Evolutionary conservation across 2,113 vertebrate species (phyloP).

Genomic region (Tychaedon coryphoeus): DNA sequence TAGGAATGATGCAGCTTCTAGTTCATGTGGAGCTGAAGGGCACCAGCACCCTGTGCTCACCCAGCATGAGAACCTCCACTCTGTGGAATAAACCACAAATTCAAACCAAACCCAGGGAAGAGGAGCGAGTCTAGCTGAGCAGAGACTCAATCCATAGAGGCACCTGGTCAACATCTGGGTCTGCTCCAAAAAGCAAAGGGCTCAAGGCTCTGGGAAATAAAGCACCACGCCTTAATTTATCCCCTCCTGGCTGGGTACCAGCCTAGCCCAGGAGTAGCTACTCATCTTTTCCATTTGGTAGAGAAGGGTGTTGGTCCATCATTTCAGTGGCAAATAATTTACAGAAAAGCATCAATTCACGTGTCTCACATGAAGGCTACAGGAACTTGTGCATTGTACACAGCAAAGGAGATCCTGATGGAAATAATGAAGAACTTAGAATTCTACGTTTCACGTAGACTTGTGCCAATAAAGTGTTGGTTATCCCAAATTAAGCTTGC

Average conservation of each 20-base stretch:
- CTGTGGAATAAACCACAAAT: neutral
- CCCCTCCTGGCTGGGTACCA: neutral
- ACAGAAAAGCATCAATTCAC: neutral
- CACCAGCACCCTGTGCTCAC: neutral
- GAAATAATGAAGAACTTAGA: neutral
- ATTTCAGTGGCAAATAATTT: neutral
- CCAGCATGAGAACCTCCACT: neutral
- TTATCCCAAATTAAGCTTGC: slow-evolving; percentile 6
- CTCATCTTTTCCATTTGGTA: neutral
- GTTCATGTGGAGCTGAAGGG: neutral
- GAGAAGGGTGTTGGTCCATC: neutral
- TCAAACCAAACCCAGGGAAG: neutral
- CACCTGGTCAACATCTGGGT: neutral
- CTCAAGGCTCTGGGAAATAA: neutral
- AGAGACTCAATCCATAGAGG: neutral
- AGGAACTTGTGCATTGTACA: neutral
- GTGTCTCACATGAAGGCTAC: neutral
- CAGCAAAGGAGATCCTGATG: neutral
- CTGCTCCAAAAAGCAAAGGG: neutral
- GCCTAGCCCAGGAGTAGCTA: neutral
- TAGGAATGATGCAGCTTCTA: neutral
- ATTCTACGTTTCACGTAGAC: neutral
- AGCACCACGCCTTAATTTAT: neutral
- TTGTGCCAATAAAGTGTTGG: neutral
- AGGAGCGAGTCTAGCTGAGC: neutral